Conservation (phyloP, 2,888 invertebrate genomes). For the Drosophila bunnanda region DNA sequence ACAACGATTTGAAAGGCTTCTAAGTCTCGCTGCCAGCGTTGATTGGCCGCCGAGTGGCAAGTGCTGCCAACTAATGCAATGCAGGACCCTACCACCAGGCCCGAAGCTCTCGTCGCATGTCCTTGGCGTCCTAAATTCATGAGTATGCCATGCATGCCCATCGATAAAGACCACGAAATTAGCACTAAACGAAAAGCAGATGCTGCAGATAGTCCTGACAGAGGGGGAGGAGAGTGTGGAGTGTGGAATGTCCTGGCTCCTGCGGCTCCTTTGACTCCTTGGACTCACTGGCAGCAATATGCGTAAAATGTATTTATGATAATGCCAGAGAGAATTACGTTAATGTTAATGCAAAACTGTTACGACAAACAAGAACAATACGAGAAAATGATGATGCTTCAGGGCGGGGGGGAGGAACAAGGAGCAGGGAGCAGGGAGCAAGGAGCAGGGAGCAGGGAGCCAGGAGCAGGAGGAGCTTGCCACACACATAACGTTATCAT, state of each 20-base stretch:
- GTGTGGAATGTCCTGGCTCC: not conserved
- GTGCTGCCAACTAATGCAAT: slow-evolving; percentile 23
- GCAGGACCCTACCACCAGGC: not conserved
- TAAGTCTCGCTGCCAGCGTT: slow-evolving; percentile 66
- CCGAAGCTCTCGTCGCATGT: too few species aligned
- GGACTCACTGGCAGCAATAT: slow-evolving; percentile 74
- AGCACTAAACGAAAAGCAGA: slow-evolving; percentile 59
- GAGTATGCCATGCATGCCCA: slow-evolving; percentile 60
- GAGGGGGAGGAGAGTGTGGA: not conserved
- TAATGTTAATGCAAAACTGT: slow-evolving; percentile 82
- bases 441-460: not conserved
- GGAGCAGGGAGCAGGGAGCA: not conserved
- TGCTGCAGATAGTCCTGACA: slow-evolving; percentile 43
- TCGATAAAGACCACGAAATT: slow-evolving; percentile 56
- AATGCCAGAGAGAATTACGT: slow-evolving; percentile 81
- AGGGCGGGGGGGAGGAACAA: too few species aligned
- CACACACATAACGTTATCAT: slow-evolving; percentile 65
- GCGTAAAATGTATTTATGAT: slow-evolving; percentile 83
- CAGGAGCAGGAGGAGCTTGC: not conserved
- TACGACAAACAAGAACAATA: slow-evolving; percentile 78
- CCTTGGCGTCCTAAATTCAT: slow-evolving; percentile 26
- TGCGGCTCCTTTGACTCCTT: slow-evolving; percentile 4
- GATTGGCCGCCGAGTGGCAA: slow-evolving; percentile 64
- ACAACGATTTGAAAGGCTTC: slow-evolving; percentile 74
- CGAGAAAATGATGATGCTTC: slow-evolving; percentile 72